Percentiles rank a stretch among this genome's conserved stretches.
Conservation (phyloP, 2,888 invertebrate genomes). For the Lasioglossum zephyrum region DNA sequence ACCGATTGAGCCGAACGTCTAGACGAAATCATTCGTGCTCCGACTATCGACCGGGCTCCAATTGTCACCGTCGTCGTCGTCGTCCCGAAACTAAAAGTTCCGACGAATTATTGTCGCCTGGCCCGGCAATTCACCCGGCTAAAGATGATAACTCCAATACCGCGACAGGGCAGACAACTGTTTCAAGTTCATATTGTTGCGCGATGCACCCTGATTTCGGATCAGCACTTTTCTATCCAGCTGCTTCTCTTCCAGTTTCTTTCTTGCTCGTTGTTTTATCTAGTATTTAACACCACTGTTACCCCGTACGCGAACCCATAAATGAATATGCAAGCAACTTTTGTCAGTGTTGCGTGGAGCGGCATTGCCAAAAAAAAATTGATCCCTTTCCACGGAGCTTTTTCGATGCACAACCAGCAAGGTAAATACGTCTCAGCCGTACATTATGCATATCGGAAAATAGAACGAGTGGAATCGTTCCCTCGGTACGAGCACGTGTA, state of each 20-base stretch:
- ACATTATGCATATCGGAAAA: conserved; percentile 71
- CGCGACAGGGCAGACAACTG: neutral
- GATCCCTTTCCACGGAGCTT: conserved; percentile 41
- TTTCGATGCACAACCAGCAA: conserved; percentile 64
- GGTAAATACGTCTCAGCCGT: conserved; percentile 65
- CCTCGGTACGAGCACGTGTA: conserved; percentile 31
- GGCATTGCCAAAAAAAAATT: conserved; percentile 37
- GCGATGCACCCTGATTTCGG: neutral
- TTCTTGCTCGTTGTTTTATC: no score
- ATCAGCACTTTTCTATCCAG: neutral
- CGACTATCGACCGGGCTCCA: conserved; percentile 29
- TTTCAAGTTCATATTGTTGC: neutral
- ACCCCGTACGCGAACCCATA: neutral
- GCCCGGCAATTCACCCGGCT: neutral
- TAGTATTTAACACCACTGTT: neutral
- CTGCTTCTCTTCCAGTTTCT: no score
- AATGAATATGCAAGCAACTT: neutral
- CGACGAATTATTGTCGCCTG: conserved; percentile 2
- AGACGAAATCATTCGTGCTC: conserved; percentile 61
- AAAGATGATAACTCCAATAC: neutral
- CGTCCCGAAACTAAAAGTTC: conserved; percentile 20
- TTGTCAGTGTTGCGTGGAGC: conserved; percentile 31
- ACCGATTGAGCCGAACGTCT: conserved; percentile 64
- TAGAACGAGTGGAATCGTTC: conserved; percentile 62
- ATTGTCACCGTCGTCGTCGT: neutral